A percentile compares a stretch with the other conserved stretches of the same genome.
phyloP scores from a whole-genome alignment of 1,140 invertebrate genomes.

The Penaeus japonicus region DNA sequence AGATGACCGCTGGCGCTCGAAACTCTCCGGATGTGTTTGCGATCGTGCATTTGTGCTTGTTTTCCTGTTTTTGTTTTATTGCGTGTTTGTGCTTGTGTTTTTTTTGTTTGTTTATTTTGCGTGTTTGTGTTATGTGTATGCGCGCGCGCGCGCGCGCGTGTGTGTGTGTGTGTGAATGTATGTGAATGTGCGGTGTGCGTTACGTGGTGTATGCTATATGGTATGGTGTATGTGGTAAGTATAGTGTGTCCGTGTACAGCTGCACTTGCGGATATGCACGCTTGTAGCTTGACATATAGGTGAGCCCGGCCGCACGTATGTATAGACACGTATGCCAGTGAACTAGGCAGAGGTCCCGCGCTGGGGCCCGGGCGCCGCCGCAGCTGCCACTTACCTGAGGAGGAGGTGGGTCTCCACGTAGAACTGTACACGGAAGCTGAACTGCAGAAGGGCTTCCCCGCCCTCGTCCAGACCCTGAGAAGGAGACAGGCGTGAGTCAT shows the following conservation, averaged over 20 bases:
- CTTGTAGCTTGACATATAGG: too few relatives aligned
- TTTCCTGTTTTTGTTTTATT: background rate
- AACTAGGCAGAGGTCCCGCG: too few relatives aligned
- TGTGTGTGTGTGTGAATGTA: too few relatives aligned
- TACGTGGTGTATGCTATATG: too few relatives aligned
- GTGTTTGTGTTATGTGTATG: too few relatives aligned
- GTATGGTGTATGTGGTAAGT: too few relatives aligned
- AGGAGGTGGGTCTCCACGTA: constrained; percentile 80
- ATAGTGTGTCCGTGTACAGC: too few relatives aligned
- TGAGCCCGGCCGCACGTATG: too few relatives aligned
- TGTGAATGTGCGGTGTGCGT: too few relatives aligned
- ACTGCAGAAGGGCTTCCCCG: constrained; percentile 85
- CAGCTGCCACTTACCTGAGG: constrained; percentile 62
- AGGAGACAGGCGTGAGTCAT: too few relatives aligned
- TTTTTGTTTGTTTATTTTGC: background rate
- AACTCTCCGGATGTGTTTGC: background rate
- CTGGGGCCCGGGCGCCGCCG: background rate
- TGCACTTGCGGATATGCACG: too few relatives aligned
- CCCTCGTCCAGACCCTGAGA: constrained; percentile 61
- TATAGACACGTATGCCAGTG: too few relatives aligned
- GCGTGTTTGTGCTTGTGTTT: background rate
- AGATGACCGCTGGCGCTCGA: constrained; percentile 69
- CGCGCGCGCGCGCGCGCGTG: background rate
- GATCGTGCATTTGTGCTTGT: background rate
- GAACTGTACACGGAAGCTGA: constrained; percentile 93